phyloP scores from a whole-genome alignment of 35 echinoderm and acorn worm species.

The Heliocidaris tuberculata region DNA sequence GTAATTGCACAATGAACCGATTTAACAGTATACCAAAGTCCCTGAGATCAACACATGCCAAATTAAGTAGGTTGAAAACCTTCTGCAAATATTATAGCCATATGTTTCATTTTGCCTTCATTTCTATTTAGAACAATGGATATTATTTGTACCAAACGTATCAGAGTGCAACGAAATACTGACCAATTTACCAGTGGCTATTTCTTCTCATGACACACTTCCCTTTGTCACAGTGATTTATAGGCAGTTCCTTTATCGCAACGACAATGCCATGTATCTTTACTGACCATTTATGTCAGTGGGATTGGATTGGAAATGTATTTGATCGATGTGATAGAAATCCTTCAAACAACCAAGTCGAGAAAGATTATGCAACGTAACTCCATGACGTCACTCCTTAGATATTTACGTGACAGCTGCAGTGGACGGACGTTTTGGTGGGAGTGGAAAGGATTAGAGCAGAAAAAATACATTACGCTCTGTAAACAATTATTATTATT shows the following conservation, averaged over 20 bases:
- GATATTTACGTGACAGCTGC: background rate
- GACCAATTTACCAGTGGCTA: background rate
- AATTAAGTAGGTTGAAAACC: no score
- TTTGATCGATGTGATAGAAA: slow-evolving; percentile 4
- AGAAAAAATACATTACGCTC: no score
- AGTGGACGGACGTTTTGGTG: background rate
- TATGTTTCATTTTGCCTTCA: no score
- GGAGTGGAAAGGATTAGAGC: background rate
- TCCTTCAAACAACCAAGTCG: slow-evolving; percentile 1
- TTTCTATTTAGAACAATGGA: no score
- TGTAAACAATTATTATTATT: no score
- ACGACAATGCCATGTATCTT: background rate
- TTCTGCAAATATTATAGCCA: no score
- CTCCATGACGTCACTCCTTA: background rate
- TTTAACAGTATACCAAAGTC: no score
- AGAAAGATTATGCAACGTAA: background rate
- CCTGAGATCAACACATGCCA: no score
- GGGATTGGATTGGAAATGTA: background rate
- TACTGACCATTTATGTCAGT: background rate
- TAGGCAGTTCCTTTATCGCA: background rate
- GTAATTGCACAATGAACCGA: no score
- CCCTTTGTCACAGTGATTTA: background rate
- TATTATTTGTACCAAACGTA: no score
- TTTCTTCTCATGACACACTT: background rate
- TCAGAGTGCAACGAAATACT: background rate